Conservation (phyloP, 2,797 vertebrate genomes). For the Neopelma chrysocephalum region DNA sequence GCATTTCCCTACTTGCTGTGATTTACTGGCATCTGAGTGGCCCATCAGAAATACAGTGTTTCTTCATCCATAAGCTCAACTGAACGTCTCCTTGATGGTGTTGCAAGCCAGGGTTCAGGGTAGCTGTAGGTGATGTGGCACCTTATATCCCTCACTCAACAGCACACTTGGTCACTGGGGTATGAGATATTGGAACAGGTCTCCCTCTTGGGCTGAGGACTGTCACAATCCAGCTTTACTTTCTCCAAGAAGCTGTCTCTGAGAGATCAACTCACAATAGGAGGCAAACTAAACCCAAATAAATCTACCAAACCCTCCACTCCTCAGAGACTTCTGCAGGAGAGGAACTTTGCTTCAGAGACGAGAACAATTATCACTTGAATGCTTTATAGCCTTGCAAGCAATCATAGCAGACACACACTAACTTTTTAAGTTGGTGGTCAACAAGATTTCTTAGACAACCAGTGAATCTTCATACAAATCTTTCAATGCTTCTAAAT, state of each 20-base stretch:
- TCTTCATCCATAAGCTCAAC: background rate
- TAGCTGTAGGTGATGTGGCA: background rate
- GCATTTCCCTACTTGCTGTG: background rate
- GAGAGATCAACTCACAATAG: background rate
- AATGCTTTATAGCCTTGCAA: constrained; percentile 24
- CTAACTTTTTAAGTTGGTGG: constrained; percentile 32
- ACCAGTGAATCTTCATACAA: constrained; percentile 4
- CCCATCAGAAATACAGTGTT: background rate
- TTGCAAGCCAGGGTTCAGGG: background rate
- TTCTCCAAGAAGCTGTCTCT: background rate
- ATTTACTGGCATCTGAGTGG: background rate
- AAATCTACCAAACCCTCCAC: background rate
- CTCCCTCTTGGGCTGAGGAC: background rate
- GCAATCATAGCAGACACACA: constrained; percentile 3
- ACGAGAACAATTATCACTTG: background rate
- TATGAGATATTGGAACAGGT: background rate
- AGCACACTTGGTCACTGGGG: background rate
- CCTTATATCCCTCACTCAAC: background rate
- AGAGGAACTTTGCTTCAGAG: background rate
- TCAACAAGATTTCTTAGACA: constrained; percentile 3
- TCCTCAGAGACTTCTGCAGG: background rate
- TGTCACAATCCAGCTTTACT: background rate
- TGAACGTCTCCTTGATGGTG: background rate
- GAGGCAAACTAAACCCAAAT: constrained; percentile 6
- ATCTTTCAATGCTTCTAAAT: constrained; percentile 14